Evolutionary conservation across 92 coral and sea anemone species (phyloP).

Genomic region (Parazoanthus swiftii): DNA sequence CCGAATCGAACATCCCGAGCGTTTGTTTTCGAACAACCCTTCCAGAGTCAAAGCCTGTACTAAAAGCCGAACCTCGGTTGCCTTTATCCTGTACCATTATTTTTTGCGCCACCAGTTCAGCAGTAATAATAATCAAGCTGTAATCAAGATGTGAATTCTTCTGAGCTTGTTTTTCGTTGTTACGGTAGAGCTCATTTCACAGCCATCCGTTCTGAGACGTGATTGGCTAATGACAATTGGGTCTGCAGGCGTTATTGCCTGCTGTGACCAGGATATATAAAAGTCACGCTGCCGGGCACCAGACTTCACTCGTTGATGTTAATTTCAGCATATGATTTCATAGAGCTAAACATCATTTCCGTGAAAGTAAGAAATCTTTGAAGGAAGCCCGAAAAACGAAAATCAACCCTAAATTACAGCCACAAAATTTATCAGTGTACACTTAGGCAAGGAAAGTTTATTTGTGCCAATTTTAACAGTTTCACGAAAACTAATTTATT

Average conservation of each 20-base stretch:
- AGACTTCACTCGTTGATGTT: too few relatives aligned
- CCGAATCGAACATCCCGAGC: slow-evolving; percentile 74
- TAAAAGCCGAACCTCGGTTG: slow-evolving; percentile 22
- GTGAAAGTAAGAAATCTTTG: too few relatives aligned
- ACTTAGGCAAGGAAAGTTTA: too few relatives aligned
- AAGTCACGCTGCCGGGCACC: not conserved
- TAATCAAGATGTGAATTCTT: not conserved
- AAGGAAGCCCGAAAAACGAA: too few relatives aligned
- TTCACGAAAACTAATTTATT: too few relatives aligned
- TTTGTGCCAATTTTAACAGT: too few relatives aligned
- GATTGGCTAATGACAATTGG: not conserved
- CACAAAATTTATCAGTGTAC: too few relatives aligned
- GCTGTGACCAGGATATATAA: not conserved
- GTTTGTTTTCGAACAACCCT: slow-evolving; percentile 55
- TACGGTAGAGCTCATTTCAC: not conserved
- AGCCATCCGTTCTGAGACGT: not conserved
- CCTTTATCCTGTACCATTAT: slow-evolving; percentile 38
- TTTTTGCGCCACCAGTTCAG: not conserved
- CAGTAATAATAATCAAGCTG: not conserved
- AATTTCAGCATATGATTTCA: too few relatives aligned
- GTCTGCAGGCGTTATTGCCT: not conserved
- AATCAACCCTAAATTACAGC: too few relatives aligned
- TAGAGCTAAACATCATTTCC: too few relatives aligned
- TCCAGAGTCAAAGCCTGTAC: slow-evolving; percentile 26
- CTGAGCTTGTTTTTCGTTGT: not conserved